Evolutionary conservation across 2,797 vertebrate genomes (phyloP).

Genomic region (Cyclopterus lumpus): DNA sequence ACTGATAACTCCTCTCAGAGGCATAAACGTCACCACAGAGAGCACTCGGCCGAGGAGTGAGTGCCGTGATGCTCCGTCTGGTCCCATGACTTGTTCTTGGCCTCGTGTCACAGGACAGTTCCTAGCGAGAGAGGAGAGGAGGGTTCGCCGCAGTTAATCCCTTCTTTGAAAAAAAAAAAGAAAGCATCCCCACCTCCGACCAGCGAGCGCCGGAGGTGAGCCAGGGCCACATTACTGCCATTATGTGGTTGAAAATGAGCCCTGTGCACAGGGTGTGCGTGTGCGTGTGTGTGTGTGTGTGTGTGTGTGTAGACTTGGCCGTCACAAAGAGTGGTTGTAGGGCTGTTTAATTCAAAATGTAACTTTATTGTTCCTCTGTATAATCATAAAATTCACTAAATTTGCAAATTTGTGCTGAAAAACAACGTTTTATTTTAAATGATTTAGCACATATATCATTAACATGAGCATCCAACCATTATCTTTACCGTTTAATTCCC

Average conservation of each 20-base stretch:
- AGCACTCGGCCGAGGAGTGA: slow-evolving; percentile 9
- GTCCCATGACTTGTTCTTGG: slow-evolving; percentile 71
- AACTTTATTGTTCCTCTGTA: not conserved
- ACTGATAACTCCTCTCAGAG: not conserved
- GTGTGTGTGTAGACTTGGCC: not conserved
- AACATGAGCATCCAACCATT: not conserved
- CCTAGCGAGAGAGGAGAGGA: slow-evolving; percentile 32
- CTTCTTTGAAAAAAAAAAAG: slow-evolving; percentile 69
- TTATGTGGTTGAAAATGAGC: slow-evolving; percentile 26
- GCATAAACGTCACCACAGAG: slow-evolving; percentile 19
- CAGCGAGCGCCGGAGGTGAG: slow-evolving; percentile 26
- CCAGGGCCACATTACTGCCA: slow-evolving; percentile 42
- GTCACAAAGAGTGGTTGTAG: not conserved
- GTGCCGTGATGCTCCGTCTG: slow-evolving; percentile 27
- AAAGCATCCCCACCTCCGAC: slow-evolving; percentile 55
- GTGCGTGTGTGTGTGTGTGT: not conserved
- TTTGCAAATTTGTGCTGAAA: not conserved
- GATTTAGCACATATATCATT: not conserved
- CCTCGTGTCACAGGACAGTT: slow-evolving; percentile 54
- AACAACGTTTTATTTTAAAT: not conserved
- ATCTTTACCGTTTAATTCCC: too few relatives aligned
- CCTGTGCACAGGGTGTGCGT: not conserved
- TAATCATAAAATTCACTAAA: not conserved
- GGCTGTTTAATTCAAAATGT: not conserved
- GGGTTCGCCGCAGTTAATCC: slow-evolving; percentile 68